A percentile compares a stretch with the other conserved stretches of the same genome.
phyloP scores from a whole-genome alignment of 2,113 vertebrate species.

The Spea bombifrons region DNA sequence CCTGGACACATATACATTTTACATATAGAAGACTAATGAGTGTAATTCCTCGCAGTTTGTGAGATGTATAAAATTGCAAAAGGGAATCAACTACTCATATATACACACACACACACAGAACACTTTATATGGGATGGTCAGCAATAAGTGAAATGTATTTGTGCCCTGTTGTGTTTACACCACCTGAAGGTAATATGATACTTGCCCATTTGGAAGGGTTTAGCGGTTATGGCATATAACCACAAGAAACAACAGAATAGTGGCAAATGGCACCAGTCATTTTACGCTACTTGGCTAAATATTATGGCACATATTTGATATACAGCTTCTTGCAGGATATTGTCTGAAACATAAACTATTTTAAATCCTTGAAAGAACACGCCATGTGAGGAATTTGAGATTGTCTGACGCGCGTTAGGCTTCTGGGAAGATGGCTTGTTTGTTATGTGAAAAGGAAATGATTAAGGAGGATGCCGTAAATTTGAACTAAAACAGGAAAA shows the following conservation, averaged over 20 bases:
- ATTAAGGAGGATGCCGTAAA: conserved; percentile 20
- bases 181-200: not conserved
- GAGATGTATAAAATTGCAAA: too few species aligned
- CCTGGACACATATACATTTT: too few species aligned
- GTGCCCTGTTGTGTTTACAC: too few species aligned
- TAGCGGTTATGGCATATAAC: not conserved
- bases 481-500: conserved; percentile 4
- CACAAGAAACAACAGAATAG: conserved; percentile 12
- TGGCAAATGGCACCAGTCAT: conserved; percentile 29
- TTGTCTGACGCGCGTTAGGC: conserved; percentile 18
- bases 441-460: conserved; percentile 35
- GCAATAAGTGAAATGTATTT: too few species aligned
- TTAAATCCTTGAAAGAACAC: conserved; percentile 15
- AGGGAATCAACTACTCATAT: too few species aligned
- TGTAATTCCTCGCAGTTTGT: too few species aligned
- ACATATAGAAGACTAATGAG: too few species aligned
- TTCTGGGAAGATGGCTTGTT: conserved; percentile 38
- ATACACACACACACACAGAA: too few species aligned
- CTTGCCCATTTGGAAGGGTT: conserved; percentile 7
- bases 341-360: conserved; percentile 31
- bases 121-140: too few species aligned
- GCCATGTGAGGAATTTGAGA: conserved; percentile 30
- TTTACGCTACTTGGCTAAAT: conserved; percentile 15
- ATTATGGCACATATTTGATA: conserved; percentile 11
- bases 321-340: conserved; percentile 27